Evolutionary conservation across 2,888 invertebrate genomes (phyloP).

Genomic region (Odontothrips loti): DNA sequence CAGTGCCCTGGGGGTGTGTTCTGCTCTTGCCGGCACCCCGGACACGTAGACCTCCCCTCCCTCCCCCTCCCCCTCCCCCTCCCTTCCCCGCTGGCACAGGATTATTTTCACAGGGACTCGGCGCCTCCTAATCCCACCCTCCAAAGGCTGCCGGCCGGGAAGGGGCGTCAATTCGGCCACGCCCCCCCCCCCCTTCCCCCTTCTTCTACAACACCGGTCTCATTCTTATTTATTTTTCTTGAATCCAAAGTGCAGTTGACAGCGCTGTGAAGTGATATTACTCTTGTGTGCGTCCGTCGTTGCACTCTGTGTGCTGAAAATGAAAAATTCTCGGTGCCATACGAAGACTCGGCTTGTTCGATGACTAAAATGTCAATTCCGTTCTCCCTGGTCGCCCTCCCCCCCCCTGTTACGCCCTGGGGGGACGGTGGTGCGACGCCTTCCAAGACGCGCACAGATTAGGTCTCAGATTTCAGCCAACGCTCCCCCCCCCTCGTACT

Average conservation of each 20-base stretch:
- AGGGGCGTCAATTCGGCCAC: neutral
- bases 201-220: neutral
- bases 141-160: neutral
- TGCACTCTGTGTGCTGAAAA: too few species aligned
- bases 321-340: too few species aligned
- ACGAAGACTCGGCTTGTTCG: too few species aligned
- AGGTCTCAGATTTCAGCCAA: constrained; percentile 1
- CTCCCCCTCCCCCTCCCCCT: neutral
- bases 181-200: neutral
- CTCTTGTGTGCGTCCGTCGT: neutral
- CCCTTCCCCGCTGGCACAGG: neutral
- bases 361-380: too few species aligned
- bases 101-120: constrained; percentile 5
- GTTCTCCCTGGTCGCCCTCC: neutral
- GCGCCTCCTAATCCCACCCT: constrained; percentile 9
- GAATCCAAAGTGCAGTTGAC: too few species aligned
- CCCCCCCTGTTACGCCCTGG: neutral
- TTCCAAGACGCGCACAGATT: constrained; percentile 17
- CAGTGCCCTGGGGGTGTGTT: too few species aligned
- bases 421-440: neutral
- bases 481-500: neutral
- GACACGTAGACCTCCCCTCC: neutral
- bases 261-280: neutral
- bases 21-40: too few species aligned
- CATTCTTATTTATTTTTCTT: too few species aligned